Base-by-base conservation (phyloP, 2,888 invertebrate genomes). In the Drosophila basisetae region DNA sequence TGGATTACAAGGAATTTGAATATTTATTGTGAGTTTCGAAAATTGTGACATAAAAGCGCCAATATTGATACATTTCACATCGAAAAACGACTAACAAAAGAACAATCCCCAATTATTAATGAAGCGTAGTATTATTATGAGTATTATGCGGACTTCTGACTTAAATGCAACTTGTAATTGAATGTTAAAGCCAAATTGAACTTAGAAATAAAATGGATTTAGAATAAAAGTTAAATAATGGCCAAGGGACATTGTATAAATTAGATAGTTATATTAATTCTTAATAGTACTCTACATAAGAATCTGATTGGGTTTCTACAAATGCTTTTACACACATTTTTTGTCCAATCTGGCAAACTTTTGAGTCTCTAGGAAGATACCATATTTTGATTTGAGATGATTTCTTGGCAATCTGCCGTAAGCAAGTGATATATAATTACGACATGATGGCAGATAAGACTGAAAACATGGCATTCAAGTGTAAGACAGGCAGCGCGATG, bases 1-100 rank as follows among this genome's bases (percentile, higher is more conserved):
- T 68, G 80, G 83, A 82, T 82, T 79, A 79, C 79, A 74, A 35
- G 76, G 83, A 83, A 80, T 83, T 89, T 75, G 33, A 83, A 86
- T 83, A 90, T 83, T 90, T 83, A 90, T 75, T 62, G 63, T 65
- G 55, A 58, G 50, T 70, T 39, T 41, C 30, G 37, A 59, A 53
- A 43, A 78, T 65, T 62, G 35, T 73, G 85, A 89, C 85, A 86
- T 86, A 86, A 85, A 73, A 86, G 84, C 78, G 76, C 66, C 71
- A 90, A 80, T 83, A 78, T 83, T 80, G 71, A 80, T 72, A 80
- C 83, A 72, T 80, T 80, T 78, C 61, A 67, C 67, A 78, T 59
- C 67, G 53, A 11, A 37, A 52, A 53, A 18, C 31, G 53, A 35
- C 1, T 11, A 47, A 49, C n/a, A 61, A 52, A 50, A 16, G 33